phyloP scores from a whole-genome alignment of 2,888 invertebrate genomes.

The Parthenolecanium corni region DNA sequence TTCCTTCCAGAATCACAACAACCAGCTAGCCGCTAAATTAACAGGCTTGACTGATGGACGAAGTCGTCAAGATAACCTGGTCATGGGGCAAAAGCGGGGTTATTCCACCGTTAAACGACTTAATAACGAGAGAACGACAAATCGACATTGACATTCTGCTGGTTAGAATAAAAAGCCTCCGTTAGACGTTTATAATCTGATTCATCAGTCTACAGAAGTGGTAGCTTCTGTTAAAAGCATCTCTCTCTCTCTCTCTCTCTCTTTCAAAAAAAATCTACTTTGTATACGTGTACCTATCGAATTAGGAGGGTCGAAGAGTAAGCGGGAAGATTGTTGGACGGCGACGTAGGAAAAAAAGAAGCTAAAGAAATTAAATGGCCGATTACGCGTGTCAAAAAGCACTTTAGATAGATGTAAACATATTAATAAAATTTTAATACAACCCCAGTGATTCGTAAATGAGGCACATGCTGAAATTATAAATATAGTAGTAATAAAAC shows the following conservation, averaged over 20 bases:
- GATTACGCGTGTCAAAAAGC: constrained; percentile 26
- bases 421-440: constrained; percentile 16
- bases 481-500: too few species aligned
- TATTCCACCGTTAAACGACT: background rate
- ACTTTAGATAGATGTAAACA: constrained; percentile 22
- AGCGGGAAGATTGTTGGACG: too few species aligned
- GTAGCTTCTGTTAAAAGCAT: constrained; percentile 27
- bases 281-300: background rate
- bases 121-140: background rate
- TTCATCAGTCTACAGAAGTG: constrained; percentile 4
- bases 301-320: too few species aligned
- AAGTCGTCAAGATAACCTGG: background rate
- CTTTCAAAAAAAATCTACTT: background rate
- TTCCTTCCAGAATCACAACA: too few species aligned
- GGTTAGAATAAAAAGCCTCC: constrained; percentile 18
- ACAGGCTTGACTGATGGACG: background rate
- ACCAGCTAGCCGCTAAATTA: constrained; percentile 5
- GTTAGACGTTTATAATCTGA: constrained; percentile 21
- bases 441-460: constrained; percentile 7
- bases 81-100: background rate
- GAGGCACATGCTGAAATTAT: too few species aligned
- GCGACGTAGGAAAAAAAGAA: background rate
- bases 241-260: too few species aligned
- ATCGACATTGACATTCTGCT: constrained; percentile 18
- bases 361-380: constrained; percentile 22